Evolutionary conservation across 2,113 vertebrate genomes (phyloP).

Genomic region (Hippocampus zosterae): DNA sequence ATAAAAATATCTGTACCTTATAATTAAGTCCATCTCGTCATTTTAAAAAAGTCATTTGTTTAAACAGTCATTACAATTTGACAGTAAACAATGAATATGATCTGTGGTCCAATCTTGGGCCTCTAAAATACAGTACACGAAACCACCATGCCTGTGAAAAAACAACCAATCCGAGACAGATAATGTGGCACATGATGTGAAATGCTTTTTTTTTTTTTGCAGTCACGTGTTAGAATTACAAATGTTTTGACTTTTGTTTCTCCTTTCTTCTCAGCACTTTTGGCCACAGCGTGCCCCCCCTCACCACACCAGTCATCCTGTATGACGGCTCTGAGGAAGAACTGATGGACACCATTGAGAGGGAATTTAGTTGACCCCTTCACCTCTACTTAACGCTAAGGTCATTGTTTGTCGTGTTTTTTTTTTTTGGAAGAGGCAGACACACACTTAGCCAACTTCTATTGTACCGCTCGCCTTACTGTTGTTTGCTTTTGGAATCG

Average conservation of each 20-base stretch:
- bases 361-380: conserved; percentile 67
- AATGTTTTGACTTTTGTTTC: not conserved
- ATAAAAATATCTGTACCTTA: too few relatives aligned
- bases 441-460: not conserved
- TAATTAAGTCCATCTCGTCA: too few relatives aligned
- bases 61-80: too few relatives aligned
- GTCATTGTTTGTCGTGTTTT: not conserved
- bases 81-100: too few relatives aligned
- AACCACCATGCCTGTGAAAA: too few relatives aligned
- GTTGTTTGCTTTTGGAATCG: not conserved
- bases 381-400: not conserved
- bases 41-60: too few relatives aligned
- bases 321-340: conserved; percentile 74
- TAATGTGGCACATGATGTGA: too few relatives aligned
- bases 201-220: too few relatives aligned
- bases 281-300: conserved; percentile 33
- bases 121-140: too few relatives aligned
- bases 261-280: conserved; percentile 41
- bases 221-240: not conserved
- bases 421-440: not conserved
- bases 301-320: conserved; percentile 49
- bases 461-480: not conserved
- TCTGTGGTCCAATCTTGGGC: too few relatives aligned
- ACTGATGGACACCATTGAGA: conserved; percentile 76
- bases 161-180: too few relatives aligned